Percentiles rank a stretch among this genome's conserved stretches.
Conservation (phyloP, 2,888 invertebrate genomes). For the Cephus spinipes region DNA sequence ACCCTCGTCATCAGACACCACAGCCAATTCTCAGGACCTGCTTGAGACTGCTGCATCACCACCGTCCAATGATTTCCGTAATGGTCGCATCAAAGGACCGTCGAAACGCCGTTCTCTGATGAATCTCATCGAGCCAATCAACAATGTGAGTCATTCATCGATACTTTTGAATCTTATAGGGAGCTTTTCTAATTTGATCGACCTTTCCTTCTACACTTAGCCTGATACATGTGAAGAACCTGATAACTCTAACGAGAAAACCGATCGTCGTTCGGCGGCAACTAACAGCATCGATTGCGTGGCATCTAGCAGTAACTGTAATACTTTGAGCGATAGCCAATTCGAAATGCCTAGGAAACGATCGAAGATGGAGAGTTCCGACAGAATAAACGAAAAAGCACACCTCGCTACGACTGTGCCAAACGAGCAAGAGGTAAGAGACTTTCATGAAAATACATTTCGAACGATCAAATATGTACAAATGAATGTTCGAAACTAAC, state of each 20-base stretch:
- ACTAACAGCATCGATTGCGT: background rate
- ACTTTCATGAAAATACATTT: too few relatives aligned
- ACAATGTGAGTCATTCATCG: too few relatives aligned
- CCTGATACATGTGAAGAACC: too few relatives aligned
- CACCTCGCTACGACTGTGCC: background rate
- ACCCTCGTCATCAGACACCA: slow-evolving; percentile 39
- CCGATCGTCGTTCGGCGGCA: too few relatives aligned
- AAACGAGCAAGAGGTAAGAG: too few relatives aligned
- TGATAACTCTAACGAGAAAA: too few relatives aligned
- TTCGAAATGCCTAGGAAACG: slow-evolving; percentile 54
- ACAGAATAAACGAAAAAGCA: slow-evolving; percentile 8
- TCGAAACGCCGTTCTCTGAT: slow-evolving; percentile 11
- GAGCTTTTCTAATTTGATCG: too few relatives aligned
- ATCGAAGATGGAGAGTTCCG: slow-evolving; percentile 50
- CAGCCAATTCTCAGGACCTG: slow-evolving; percentile 60
- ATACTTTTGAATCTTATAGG: too few relatives aligned
- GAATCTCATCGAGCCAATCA: background rate
- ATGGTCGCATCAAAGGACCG: background rate
- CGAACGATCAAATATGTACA: too few relatives aligned
- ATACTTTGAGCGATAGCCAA: slow-evolving; percentile 41
- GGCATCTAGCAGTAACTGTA: slow-evolving; percentile 19
- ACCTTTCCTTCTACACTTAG: too few relatives aligned
- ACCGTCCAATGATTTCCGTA: slow-evolving; percentile 31
- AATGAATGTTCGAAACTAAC: too few relatives aligned
- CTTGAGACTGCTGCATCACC: slow-evolving; percentile 61